These are phyloP conservation scores for Dasyprocta punctata DNA, from an alignment of 2,113 vertebrate genomes.

Conservation along the genomic window DNA sequence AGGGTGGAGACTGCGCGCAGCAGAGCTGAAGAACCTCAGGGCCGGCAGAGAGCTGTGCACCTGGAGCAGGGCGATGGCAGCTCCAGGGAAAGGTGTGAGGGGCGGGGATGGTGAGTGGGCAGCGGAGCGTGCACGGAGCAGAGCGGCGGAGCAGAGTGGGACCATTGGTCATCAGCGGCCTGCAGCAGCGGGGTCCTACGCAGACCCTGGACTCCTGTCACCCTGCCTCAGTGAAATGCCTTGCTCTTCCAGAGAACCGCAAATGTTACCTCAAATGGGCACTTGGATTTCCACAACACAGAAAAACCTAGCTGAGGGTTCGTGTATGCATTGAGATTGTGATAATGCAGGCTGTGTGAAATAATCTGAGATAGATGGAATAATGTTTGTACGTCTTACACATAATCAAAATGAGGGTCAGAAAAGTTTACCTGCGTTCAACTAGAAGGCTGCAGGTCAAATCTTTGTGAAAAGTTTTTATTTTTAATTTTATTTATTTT, in stretches of 20 bases:
- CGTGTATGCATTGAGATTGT: too few relatives aligned
- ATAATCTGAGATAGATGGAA: background rate
- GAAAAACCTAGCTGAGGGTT: background rate
- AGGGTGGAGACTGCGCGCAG: background rate
- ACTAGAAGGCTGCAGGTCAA: background rate
- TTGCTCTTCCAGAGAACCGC: too few relatives aligned
- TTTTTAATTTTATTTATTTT: too few relatives aligned
- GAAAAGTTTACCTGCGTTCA: background rate
- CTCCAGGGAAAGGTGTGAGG: too few relatives aligned
- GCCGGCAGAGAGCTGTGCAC: rapidly evolving
- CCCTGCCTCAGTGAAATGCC: background rate
- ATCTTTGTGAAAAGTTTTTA: too few relatives aligned
- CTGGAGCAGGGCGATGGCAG: background rate
- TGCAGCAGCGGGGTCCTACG: rapidly evolving
- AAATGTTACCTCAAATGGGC: background rate
- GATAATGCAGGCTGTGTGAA: background rate
- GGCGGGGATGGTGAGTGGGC: too few relatives aligned
- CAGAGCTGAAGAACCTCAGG: too few relatives aligned
- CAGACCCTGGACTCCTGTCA: background rate
- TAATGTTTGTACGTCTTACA: background rate
- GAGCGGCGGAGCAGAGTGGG: background rate
- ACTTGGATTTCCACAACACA: too few relatives aligned
- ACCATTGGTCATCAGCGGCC: rapidly evolving
- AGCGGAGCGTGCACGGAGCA: background rate
- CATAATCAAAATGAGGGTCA: background rate